These are phyloP conservation scores for Hydroisotoma schaefferi DNA, from an alignment of 2,888 invertebrate genomes.

Conservation along the genomic window DNA sequence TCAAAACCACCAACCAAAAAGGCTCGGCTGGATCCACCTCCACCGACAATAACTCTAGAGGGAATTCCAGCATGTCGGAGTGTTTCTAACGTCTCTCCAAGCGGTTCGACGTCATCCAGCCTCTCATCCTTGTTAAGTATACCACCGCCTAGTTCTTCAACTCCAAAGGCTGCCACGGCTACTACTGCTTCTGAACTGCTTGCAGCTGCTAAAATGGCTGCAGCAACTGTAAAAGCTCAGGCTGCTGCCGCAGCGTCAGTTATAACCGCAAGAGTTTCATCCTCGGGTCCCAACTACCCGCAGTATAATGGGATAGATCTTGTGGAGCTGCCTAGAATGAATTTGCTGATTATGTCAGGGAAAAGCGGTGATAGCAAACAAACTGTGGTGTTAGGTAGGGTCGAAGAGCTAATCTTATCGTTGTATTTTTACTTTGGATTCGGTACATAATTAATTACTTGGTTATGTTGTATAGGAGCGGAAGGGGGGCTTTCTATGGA, in stretches of 20 bases:
- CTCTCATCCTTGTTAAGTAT: conserved; percentile 22
- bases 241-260: not conserved
- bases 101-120: conserved; percentile 19
- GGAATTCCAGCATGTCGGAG: not conserved
- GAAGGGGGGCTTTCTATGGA: conserved; percentile 60
- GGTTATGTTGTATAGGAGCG: too few species aligned
- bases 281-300: conserved; percentile 18
- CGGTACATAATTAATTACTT: too few species aligned
- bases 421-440: too few species aligned
- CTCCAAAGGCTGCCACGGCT: not conserved
- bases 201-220: conserved; percentile 15
- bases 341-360: too few species aligned
- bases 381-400: not conserved
- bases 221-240: conserved; percentile 2
- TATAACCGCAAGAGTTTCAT: not conserved
- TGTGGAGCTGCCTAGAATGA: conserved; percentile 24
- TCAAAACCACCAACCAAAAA: conserved; percentile 42
- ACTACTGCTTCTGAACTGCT: conserved; percentile 15
- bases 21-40: conserved; percentile 26
- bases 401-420: too few species aligned
- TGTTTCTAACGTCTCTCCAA: conserved; percentile 18
- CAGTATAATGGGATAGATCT: conserved; percentile 33
- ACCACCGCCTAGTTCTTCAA: conserved; percentile 12
- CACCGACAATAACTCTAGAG: conserved; percentile 16
- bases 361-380: not conserved